Conservation (phyloP, 2,888 invertebrate genomes). For the Orchestes rusci region DNA sequence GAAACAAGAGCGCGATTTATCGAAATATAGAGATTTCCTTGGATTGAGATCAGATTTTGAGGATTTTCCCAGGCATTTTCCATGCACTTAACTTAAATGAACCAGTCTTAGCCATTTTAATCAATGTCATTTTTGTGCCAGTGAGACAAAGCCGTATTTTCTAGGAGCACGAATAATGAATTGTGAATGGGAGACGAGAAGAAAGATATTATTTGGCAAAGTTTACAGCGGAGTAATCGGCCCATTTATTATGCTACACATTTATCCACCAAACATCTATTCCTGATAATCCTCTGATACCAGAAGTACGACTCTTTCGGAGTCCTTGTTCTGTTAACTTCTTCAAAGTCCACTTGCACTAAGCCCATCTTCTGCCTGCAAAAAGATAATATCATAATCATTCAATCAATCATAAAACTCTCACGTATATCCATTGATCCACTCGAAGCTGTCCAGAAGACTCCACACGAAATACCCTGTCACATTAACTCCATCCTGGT, state of each 20-base stretch:
- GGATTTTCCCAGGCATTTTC: too few species aligned
- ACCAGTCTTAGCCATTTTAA: too few species aligned
- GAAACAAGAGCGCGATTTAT: conserved; percentile 16
- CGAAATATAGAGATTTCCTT: conserved; percentile 16
- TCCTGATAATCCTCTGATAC: conserved; percentile 30
- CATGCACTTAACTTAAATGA: too few species aligned
- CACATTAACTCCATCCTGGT: conserved; percentile 40
- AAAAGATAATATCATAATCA: conserved; percentile 26
- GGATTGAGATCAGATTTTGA: too few species aligned
- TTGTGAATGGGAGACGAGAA: too few species aligned
- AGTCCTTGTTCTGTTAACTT: conserved; percentile 49
- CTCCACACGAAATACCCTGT: conserved; percentile 43
- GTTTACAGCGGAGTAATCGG: too few species aligned
- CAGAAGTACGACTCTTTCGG: conserved; percentile 54
- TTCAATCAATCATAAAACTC: neutral
- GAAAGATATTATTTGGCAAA: too few species aligned
- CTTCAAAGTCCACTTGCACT: conserved; percentile 56
- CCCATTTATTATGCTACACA: conserved; percentile 14
- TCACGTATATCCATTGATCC: conserved; percentile 45
- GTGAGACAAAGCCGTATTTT: too few species aligned
- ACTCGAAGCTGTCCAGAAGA: conserved; percentile 38
- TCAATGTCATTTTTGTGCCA: too few species aligned
- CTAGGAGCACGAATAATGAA: too few species aligned
- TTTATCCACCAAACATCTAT: conserved; percentile 10
- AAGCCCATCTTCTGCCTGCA: conserved; percentile 58